Conservation (phyloP, 2,113 vertebrate species). For the Sinosuthora webbiana region DNA sequence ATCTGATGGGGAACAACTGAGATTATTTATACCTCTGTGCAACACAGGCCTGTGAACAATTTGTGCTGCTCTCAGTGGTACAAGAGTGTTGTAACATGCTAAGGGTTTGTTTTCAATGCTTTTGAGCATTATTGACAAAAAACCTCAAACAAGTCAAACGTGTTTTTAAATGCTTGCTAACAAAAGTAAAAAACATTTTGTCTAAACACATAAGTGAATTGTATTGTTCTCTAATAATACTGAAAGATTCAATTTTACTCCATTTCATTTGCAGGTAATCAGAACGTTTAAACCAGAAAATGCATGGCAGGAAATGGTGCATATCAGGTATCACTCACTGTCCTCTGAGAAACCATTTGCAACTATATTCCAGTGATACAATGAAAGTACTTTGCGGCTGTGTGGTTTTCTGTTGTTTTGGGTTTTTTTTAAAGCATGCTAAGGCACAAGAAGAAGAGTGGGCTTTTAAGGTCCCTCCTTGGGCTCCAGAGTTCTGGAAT, state of each 20-base stretch:
- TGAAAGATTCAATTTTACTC: not conserved
- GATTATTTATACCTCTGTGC: not conserved
- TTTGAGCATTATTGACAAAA: not conserved
- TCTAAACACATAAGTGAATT: not conserved
- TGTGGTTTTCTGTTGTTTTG: not conserved
- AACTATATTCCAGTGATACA: not conserved
- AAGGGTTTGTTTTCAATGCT: not conserved
- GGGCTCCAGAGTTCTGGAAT: not conserved
- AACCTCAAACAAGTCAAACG: not conserved
- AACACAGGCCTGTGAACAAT: not conserved
- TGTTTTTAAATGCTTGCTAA: not conserved
- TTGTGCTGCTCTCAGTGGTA: not conserved
- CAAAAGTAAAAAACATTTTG: not conserved
- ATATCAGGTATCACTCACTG: not conserved
- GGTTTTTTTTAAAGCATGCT: not conserved
- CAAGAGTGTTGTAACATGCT: not conserved
- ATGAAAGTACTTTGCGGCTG: not conserved
- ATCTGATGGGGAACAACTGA: not conserved
- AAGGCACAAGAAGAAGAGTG: not conserved
- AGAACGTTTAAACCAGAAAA: not conserved
- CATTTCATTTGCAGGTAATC: not conserved
- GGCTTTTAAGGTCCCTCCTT: not conserved
- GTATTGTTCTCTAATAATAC: not conserved
- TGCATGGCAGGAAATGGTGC: not conserved
- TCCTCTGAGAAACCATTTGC: not conserved